Base-by-base conservation (phyloP, 2,797 vertebrate species). In the Peromyscus aztecus region DNA sequence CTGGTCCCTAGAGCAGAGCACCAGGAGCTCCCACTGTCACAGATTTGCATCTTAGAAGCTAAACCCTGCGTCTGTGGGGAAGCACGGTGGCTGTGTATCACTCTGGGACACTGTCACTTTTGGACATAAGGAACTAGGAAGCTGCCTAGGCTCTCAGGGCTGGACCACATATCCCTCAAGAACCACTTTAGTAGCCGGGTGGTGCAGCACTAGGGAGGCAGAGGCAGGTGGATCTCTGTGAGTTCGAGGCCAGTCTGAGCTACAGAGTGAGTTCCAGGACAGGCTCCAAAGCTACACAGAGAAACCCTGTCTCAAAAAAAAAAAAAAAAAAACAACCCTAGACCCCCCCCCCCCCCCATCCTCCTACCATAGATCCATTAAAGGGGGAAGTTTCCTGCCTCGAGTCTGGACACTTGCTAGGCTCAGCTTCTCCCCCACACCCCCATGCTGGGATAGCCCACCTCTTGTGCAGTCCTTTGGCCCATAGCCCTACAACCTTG, bases 41-140 rank as follows among this genome's bases (percentile, higher is more conserved):
- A 17, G 73, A 95, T 96, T 96, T 95, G 84, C 90, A 94, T 94
- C 91, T 89, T 88, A 93, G 95, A 89, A 84, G 73, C 86, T 81
- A 92, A 95, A 57, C 31, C 40, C 46, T 81, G 31, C 31, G 14
- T 91, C 61, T 5, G 0, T 19, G 46, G 77, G 80, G 57, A 81
- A 67, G 65, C 10, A 2, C 24, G 31, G 43, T 12, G 34, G 12
- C 3, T 13, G 11, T 37, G 24, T 76, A 16, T 83, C 61, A 65
- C 31, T 29, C 29, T n/a, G 55, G 31, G 46, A 69, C 29, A 57
- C 46, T 55, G 57, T 40, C 10, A 23, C 40, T 40, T 59, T 69
- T 23, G 57, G 59, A 34, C 2, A 8, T 73, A 34, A 84, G 23
- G 46, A 57, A 73, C 29, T 76, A 16, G 55, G 76, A 27, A 43